Base-by-base conservation (phyloP, 2,113 vertebrate genomes). In the Hydrolagus affinis region DNA sequence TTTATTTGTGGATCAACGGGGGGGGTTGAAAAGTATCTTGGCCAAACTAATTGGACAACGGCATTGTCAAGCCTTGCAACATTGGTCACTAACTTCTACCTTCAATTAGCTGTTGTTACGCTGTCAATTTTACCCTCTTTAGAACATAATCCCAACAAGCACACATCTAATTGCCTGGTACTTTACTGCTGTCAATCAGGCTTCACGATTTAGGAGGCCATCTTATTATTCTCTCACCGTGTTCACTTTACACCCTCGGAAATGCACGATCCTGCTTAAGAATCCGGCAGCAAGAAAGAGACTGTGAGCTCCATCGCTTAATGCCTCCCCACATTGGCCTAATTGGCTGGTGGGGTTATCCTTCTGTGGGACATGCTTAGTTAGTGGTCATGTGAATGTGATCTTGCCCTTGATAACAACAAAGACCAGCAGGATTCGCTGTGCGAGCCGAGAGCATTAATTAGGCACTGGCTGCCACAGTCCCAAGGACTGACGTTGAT, bases 381-480 rank as follows among this genome's bases (percentile, higher is more conserved):
- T 3, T 44, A 6, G 44, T 68, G 78, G 78, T 68, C 28, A 64
- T 66, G 78, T 44, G 44, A 44, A 83, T 83, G 62, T 66, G 62
- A 83, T 83, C 15, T 30, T 56, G 78, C 66, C 78, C 78, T 68
- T 83, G 60, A 83, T 62, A n/a, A 83, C 78, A 83, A 28, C 23
- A 83, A 32, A 19, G 78, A 66, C 59, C 78, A 83, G 60, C 60
- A 66, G 21, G 78, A 83, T 66, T 83, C 62, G 32, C 19, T 83
- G 44, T 44, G 44, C 6, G 44, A 44, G 44, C 44, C 44, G 44
- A 44, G 60, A 68, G 25, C 78, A 68, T 66, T 68, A 83, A 68
- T 83, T 66, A 66, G 60, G 25, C 12, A 64, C 77, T 30, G 30
- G 17, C 78, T 83, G 62, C 78, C 32, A 25, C 25, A n/a, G 56